phyloP scores from a whole-genome alignment of 2,797 vertebrate genomes.

The Pyrocephalus nanus region DNA sequence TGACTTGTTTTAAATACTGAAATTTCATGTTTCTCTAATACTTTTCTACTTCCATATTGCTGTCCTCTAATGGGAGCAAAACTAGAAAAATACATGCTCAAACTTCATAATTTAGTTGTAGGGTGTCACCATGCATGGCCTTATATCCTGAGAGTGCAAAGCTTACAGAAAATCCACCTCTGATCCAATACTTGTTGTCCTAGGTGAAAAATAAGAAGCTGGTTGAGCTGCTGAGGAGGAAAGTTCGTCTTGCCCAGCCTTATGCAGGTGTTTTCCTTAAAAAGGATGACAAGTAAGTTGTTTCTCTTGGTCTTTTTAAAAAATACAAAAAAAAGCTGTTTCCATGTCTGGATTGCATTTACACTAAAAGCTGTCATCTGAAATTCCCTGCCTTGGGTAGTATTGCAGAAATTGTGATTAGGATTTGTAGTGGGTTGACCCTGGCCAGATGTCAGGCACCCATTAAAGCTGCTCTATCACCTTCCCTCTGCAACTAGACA shows the following conservation, averaged over 20 bases:
- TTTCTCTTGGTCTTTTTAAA: background rate
- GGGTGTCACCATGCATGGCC: background rate
- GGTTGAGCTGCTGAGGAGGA: slow-evolving; percentile 92
- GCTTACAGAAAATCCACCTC: background rate
- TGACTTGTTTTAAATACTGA: background rate
- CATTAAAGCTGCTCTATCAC: no score
- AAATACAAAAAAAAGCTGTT: background rate
- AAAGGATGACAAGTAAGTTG: slow-evolving; percentile 88
- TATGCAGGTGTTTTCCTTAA: slow-evolving; percentile 96
- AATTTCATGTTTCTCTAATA: background rate
- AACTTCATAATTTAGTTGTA: background rate
- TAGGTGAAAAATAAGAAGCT: slow-evolving; percentile 94
- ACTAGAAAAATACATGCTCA: background rate
- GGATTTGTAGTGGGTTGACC: background rate
- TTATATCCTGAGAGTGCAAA: background rate
- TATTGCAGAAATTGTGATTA: background rate
- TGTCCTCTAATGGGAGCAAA: background rate
- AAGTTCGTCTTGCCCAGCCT: slow-evolving; percentile 93
- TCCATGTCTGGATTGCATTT: background rate
- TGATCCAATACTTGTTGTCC: background rate
- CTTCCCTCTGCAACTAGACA: no score
- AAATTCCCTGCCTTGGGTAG: background rate
- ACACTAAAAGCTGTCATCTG: background rate
- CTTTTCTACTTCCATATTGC: background rate
- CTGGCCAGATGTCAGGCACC: no score